Base-by-base conservation (phyloP, 2,888 invertebrate genomes). In the Masnerella sp. region DNA sequence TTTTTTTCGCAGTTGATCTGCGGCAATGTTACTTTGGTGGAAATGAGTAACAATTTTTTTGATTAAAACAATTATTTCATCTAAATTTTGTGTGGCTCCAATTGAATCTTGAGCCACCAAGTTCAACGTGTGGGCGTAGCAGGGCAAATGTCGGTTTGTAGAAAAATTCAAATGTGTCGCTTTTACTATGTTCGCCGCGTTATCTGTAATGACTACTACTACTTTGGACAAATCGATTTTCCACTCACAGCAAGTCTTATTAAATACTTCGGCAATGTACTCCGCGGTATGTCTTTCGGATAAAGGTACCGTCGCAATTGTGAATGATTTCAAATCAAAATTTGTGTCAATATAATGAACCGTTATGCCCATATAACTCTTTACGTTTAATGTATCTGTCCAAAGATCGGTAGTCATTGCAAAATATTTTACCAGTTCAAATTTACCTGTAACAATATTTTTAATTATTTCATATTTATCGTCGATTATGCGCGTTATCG, bases 321-420 rank as follows among this genome's bases (percentile, higher is more conserved):
- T 17, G 17, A 15, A n/a, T 8, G 40, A 14, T 40, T 40, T 40
- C 12, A 40, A 15, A 8, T 15, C 17, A 15, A 2, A 40, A 5
- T 40, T 5, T 7, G 9, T 15, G 17, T 40, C 40, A 15, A 40
- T 17, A n/a, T 17, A 40, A 15, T 40, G 40, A 17, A 40, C 17
- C 7, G 40, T 40, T 15, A 40, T 14, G 9, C 40, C 40, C 12
- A 40, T 15, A 17, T 40, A 40, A 17, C 40, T 40, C 15, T 5
- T 5, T 7, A 7, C 15, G 8, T 40, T 40, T 7, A 15, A n/a
- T 15, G 40, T 5, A 15, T 40, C 40, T 5, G 56, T 58, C 68
- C 68, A 68, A 11, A 56, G 11, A 42, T 73, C 73, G 2, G 62
- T 32, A 2, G 68, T 68, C 12, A 56, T 32, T 15, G 25, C 42